These are phyloP conservation scores for Podarcis lilfordi DNA, from an alignment of 2,797 vertebrate species.

Conservation along the genomic window DNA sequence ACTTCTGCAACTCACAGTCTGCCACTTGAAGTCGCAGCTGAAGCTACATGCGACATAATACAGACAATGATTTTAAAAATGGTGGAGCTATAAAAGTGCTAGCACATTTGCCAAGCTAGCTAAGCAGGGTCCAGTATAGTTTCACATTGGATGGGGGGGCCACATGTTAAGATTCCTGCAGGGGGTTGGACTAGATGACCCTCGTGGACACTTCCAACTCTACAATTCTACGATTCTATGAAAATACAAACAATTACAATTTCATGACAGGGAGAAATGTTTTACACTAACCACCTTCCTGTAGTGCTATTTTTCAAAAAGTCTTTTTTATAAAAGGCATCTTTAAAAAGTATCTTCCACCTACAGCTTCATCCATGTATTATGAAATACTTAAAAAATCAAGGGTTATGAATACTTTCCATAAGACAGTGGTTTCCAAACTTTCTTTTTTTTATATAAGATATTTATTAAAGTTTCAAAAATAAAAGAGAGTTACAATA, in stretches of 20 bases:
- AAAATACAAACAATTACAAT: background rate
- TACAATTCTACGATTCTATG: too few relatives aligned
- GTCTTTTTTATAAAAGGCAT: background rate
- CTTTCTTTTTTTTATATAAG: too few relatives aligned
- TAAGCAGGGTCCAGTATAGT: too few relatives aligned
- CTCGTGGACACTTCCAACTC: too few relatives aligned
- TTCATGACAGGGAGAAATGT: background rate
- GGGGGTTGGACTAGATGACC: too few relatives aligned
- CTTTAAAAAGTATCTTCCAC: background rate
- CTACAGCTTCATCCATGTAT: background rate
- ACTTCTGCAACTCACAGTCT: background rate
- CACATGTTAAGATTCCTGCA: too few relatives aligned
- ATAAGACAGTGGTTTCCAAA: too few relatives aligned
- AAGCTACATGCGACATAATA: background rate
- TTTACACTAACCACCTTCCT: background rate
- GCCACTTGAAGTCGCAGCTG: background rate
- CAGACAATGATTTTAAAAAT: background rate
- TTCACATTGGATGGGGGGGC: too few relatives aligned
- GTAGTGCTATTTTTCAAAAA: background rate
- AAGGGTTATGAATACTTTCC: background rate
- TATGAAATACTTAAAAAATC: background rate
- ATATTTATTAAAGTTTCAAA: too few relatives aligned
- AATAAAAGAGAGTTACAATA: too few relatives aligned
- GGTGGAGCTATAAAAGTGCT: too few relatives aligned
- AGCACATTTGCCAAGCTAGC: too few relatives aligned